Evolutionary conservation across 2,113 vertebrate genomes (phyloP), one percentile per base, ranked within the genome.

Genomic region (Ceyx cyanopectus): DNA sequence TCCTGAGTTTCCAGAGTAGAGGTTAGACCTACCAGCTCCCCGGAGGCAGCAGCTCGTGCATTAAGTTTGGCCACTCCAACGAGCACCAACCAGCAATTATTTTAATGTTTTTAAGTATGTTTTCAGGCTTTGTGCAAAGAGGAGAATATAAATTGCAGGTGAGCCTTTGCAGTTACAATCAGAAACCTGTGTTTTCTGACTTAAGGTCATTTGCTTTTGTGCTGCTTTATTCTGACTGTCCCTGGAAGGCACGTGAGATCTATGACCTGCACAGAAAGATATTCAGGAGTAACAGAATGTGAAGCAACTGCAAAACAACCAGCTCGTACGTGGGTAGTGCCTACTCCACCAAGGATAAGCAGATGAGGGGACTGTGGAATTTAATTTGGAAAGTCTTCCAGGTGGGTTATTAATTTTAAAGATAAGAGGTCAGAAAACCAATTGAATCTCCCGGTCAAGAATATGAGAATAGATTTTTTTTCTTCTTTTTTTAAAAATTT

Each of bases 211-310:
- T 95, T 92, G 92, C 85, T 95, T 95, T 95, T 95, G 85, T 93
- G 81, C 85, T 87, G 48, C 84, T 95, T 96, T 95, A 93, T 95
- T 95, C 92, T 61, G 40, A 56, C 85, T 96, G 95, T 96, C 96
- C 95, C 96, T 89, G 79, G 91, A 87, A 96, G 96, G 94, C 95
- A 96, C 95, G 92, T 78, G 92, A 96, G 95, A 96, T 96, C 89
- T 95, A 95, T 91, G 77, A 81, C 96, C 81, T 68, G 87, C 37
- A 26, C 79, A 56, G 73, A 95, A 96, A 92, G 91, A 96, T 93
- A 92, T 93, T 96, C 87, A 89, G 95, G 41, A 89, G 72, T 91
- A 93, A 91, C 46, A 85, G 75, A 87, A 94, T 94, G 85, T 75
- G 87, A 81, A 86, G 92, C 41, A 89, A 54, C 72, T 80, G 91